phyloP scores from a whole-genome alignment of 2,797 vertebrate species.

The Emys orbicularis region DNA sequence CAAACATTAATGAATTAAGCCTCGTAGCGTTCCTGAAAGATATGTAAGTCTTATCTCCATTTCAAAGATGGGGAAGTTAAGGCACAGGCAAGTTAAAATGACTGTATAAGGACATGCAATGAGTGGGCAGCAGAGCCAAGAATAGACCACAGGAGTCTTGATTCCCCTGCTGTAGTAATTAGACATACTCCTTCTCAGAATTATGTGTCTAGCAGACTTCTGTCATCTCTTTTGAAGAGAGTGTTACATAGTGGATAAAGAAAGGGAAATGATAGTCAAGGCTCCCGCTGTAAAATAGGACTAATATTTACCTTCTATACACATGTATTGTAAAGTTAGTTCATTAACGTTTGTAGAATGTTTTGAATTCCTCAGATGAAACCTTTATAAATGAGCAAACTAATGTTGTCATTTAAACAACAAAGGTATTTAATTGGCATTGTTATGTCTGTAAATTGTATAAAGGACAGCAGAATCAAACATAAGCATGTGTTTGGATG shows the following conservation, averaged over 20 bases:
- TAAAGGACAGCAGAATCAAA: not conserved
- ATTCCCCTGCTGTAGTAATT: not conserved
- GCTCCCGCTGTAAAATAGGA: not conserved
- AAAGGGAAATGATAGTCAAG: not conserved
- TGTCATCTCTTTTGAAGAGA: not conserved
- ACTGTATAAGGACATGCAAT: not conserved
- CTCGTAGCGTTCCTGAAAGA: not conserved
- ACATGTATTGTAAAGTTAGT: not conserved
- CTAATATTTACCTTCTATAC: not conserved
- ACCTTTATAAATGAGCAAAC: not conserved
- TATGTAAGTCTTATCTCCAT: not conserved
- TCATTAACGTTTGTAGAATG: not conserved
- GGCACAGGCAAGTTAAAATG: not conserved
- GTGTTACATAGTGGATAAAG: constrained; percentile 15
- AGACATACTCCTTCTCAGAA: not conserved
- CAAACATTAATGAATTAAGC: not conserved
- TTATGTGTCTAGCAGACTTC: not conserved
- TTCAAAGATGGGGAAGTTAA: not conserved
- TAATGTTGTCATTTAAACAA: not conserved
- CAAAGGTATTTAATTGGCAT: not conserved
- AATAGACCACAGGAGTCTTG: not conserved
- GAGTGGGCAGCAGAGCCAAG: not conserved
- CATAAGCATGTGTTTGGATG: not conserved
- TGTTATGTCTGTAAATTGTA: not conserved
- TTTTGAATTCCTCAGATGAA: not conserved